These are phyloP conservation scores for Paracanthobrama guichenoti DNA, from an alignment of 2,113 vertebrate species.

Conservation along the genomic window DNA sequence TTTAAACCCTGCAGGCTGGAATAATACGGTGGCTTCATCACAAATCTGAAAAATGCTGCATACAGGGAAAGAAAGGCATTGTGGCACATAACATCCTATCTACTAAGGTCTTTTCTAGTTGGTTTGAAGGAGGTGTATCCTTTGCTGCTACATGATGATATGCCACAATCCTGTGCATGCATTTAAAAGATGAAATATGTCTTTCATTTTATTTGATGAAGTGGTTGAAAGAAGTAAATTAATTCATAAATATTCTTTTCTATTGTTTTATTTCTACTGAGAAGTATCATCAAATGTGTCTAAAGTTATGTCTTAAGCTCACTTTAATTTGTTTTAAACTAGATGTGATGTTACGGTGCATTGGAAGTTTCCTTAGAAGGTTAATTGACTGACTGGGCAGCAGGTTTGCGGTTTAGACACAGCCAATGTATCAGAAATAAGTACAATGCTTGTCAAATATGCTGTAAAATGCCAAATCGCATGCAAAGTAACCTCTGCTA, in stretches of 20 bases:
- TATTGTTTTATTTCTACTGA: no score
- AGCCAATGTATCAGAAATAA: not conserved
- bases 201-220: not conserved
- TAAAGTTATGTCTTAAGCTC: not conserved
- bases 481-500: slow-evolving; percentile 34
- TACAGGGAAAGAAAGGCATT: not conserved
- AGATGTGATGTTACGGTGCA: not conserved
- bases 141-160: not conserved
- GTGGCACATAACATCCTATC: not conserved
- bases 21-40: not conserved
- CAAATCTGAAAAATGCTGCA: not conserved
- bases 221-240: not conserved
- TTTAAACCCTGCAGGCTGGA: not conserved
- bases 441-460: slow-evolving; percentile 21
- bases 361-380: not conserved
- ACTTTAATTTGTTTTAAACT: not conserved
- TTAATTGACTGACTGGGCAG: not conserved
- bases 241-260: no score
- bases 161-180: not conserved
- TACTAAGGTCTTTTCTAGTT: not conserved
- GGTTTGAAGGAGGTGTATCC: not conserved
- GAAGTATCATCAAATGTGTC: not conserved
- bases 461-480: slow-evolving; percentile 20
- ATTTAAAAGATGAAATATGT: not conserved
- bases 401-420: no score